A percentile compares a stretch with the other conserved stretches of the same genome.
Conservation (phyloP, 2,113 vertebrate species). For the Hemiprocne comata region DNA sequence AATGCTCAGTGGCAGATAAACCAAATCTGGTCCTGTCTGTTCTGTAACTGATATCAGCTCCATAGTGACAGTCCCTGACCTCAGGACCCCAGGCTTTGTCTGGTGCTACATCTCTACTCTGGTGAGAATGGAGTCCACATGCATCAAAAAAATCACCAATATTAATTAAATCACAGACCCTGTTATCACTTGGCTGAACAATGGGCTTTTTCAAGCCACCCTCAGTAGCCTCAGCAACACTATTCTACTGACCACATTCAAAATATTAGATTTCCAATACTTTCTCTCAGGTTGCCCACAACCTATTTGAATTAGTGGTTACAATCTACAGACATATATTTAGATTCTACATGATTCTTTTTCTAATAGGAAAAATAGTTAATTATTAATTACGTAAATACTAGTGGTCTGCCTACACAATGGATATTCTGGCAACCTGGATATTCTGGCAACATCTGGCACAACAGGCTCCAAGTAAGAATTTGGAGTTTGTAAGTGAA, state of each 20-base stretch:
- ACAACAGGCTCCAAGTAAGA: background rate
- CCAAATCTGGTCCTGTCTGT: conserved; percentile 77
- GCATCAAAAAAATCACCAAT: conserved; percentile 60
- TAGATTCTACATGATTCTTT: background rate
- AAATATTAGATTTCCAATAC: background rate
- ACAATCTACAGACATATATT: background rate
- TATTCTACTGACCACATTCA: background rate
- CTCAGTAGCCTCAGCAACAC: background rate
- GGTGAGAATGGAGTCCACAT: conserved; percentile 62
- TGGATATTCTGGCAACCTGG: fast-evolving
- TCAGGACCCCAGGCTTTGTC: conserved; percentile 71
- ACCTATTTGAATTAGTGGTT: background rate
- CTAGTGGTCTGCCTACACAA: background rate
- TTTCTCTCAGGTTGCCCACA: background rate
- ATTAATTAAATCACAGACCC: conserved; percentile 61
- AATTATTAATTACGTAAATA: fast-evolving
- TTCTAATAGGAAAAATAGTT: background rate
- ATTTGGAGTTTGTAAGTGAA: background rate
- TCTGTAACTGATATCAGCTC: conserved; percentile 79
- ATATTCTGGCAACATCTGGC: fast-evolving
- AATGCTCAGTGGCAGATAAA: conserved; percentile 77
- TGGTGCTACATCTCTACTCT: conserved; percentile 66
- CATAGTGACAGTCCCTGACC: conserved; percentile 78
- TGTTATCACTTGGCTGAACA: conserved; percentile 60
- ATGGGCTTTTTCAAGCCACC: background rate